Evolutionary conservation across 2,797 vertebrate species (phyloP).

Genomic region (Graptemys geographica): DNA sequence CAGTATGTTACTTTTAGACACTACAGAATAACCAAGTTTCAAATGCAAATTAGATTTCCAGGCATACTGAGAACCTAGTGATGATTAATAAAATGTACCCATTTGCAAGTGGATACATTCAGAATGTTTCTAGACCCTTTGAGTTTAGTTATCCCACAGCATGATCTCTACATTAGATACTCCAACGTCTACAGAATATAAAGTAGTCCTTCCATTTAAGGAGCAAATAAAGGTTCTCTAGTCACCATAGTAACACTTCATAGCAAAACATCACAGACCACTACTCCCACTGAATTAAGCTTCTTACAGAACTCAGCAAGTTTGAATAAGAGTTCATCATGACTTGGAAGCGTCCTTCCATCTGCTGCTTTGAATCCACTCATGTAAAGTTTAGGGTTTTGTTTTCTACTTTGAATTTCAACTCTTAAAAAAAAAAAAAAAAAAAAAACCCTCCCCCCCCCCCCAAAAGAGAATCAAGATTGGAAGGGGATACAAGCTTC

Average conservation of each 20-base stretch:
- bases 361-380: background rate
- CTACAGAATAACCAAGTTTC: background rate
- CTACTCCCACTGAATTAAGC: background rate
- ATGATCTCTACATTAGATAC: background rate
- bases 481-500: background rate
- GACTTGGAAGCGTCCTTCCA: background rate
- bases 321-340: slow-evolving; percentile 1
- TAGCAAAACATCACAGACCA: slow-evolving; percentile 18
- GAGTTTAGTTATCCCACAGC: background rate
- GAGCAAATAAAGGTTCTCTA: background rate
- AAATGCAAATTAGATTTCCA: background rate
- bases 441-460: no score
- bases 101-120: background rate
- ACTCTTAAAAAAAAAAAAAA: background rate
- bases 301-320: background rate
- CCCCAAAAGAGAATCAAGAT: background rate
- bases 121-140: slow-evolving; percentile 14
- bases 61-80: background rate
- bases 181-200: background rate
- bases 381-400: background rate
- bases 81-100: background rate
- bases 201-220: background rate
- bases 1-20: background rate
- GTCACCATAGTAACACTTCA: slow-evolving; percentile 27
- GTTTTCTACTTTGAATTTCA: slow-evolving; percentile 22